Base-by-base conservation (phyloP, 2,888 invertebrate species). In the Zeuzera pyrina region DNA sequence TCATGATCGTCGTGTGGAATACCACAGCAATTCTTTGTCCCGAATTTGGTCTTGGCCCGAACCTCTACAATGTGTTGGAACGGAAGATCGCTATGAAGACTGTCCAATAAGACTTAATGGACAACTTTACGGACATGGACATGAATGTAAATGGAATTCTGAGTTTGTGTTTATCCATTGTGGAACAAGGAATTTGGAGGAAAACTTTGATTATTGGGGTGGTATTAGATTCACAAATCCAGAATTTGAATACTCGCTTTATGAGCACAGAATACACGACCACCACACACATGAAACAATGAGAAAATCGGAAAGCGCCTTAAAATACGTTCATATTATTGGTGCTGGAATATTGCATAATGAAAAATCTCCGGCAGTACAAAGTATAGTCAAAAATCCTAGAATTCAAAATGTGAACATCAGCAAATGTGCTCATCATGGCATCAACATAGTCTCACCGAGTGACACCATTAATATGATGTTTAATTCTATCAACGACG, bases 301-400 rank as follows among this genome's bases (percentile, higher is more conserved):
- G 30, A 86, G 86, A 29, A 85, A 86, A 40, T 86, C 89, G 13
- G 91, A 92, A 52, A 97, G 97, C n/a, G 77, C 87, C 11, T 57
- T 98, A 37, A 88, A 92, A 49, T 89, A 88, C 52, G 88, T 95
- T 0, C 91, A 93, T 47, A 92, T 99, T 29, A 88, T 90, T 30
- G 96, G 97, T 2, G 99, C 98, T 30, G 99, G 99, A 12, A 91
- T 97, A 42, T 79, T 98, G 13, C 99, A 99, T 56, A 96, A 94
- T 52, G 96, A 98, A 62, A 95, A 94, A 66, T 93, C 94, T 0
- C 92, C 97, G 0, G 95, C 98, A 0, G 83, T 99, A 30, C 94
- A 97, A 64, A 89, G 94, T 14, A 91, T 98, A 15, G 90, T 92
- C 49, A 92, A 94, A 55, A 93, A 94, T 43, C 98, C 98, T 0